Evolutionary conservation across 23 tunicate genomes (phyloP), one percentile per base, ranked within the genome.

Genomic region (Ciona savignyi): DNA sequence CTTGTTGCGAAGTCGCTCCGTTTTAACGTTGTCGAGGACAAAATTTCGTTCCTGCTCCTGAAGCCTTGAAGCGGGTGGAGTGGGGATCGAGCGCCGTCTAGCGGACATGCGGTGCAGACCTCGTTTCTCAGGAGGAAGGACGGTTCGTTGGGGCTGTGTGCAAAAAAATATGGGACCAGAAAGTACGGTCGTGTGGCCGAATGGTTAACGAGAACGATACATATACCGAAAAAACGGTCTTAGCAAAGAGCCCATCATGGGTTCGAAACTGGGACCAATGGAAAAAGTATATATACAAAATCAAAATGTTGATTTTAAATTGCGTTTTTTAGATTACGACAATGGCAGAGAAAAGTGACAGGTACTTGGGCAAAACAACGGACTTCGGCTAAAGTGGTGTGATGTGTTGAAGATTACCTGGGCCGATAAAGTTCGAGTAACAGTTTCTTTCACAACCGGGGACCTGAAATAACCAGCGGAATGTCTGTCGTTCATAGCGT

Each of bases 31-130:
- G 77, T 88, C 96, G 26, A 88, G 68, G 49, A 88, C 84, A 29
- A 88, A 88, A 25, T 60, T 49, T 21, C 65, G 70, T 65, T 87
- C 95, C 65, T 81, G 63, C 56, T 81, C 70, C 0, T 70, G 34
- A 1, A 81, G 30, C 20, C 34, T 68, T 29, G 15, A 64, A 11
- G 82, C 71, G 3, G 95, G 95, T 27, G 95, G 95, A 3, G 95
- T 87, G 32, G 96, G 96, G 23, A 88, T 78, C 61, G 87, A 77
- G 20, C 96, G 83, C 4, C 87, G n/a, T 77, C 96, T 72, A 19
- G 96, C 96, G 0, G 96, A 88, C 96, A 82, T 71, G n/a, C 96
- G 83, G 35, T 88, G 96, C 30, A 88, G 51, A 20, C 96, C 96
- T 74, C 73, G 80, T 64, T 88, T 88, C 61, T 88, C 96, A 2